A percentile compares a stretch with the other conserved stretches of the same genome.
These are phyloP conservation scores for Lamprotornis superbus DNA, from an alignment of 2,113 vertebrate genomes.

Conservation along the genomic window DNA sequence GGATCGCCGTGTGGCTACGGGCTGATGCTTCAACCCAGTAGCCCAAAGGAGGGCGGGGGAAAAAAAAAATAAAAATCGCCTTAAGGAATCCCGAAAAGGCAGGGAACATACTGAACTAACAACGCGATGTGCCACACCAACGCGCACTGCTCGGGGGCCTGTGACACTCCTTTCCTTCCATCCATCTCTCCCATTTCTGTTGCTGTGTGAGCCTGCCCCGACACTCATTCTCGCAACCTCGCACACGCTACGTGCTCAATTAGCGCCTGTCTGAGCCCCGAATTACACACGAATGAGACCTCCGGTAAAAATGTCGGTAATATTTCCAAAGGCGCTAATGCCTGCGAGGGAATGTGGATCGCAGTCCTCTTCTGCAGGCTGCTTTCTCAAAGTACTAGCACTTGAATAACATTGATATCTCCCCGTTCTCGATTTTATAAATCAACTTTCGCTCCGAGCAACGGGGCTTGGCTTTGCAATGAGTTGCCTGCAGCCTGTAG, in stretches of 20 bases:
- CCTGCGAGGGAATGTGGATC: background rate
- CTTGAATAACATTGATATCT: background rate
- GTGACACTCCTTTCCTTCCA: background rate
- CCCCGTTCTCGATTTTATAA: background rate
- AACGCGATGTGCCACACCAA: background rate
- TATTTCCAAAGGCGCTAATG: background rate
- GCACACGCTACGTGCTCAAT: background rate
- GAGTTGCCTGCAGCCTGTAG: background rate
- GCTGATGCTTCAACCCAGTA: background rate
- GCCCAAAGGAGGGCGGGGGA: rapidly evolving
- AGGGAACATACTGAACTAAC: background rate
- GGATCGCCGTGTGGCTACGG: background rate
- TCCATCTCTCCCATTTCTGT: background rate
- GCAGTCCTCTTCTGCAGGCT: background rate
- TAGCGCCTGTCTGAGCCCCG: background rate
- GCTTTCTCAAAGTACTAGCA: background rate
- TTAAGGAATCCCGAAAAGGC: background rate
- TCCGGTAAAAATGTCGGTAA: background rate
- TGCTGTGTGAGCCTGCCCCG: background rate
- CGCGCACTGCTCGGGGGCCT: background rate
- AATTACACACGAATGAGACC: background rate
- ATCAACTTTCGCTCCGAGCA: background rate
- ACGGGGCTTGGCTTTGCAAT: background rate
- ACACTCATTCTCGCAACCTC: background rate
- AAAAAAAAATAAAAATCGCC: no score